Conservation (phyloP, 2,113 vertebrate genomes). For the Oryctolagus cuniculus region DNA sequence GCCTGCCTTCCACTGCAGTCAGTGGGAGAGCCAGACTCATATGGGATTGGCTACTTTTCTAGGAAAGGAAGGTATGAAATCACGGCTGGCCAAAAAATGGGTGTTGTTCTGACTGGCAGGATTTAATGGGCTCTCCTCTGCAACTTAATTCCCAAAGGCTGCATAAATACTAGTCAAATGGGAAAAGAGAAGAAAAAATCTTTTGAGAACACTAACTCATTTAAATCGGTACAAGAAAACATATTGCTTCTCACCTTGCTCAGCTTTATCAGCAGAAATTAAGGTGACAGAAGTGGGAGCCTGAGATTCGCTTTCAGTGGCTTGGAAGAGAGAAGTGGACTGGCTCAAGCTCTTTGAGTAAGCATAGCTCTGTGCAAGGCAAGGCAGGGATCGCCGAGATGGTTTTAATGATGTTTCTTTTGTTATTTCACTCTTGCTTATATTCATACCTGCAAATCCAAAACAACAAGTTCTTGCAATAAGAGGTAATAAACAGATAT, state of each 20-base stretch:
- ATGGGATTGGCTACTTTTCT: neutral
- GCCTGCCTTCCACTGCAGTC: neutral
- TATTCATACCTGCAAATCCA: constrained; percentile 94
- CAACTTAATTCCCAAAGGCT: neutral
- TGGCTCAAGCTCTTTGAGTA: constrained; percentile 95
- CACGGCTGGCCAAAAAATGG: neutral
- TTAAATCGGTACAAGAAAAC: neutral
- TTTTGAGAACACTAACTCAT: neutral
- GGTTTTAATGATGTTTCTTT: constrained; percentile 95
- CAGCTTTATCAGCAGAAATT: constrained; percentile 81
- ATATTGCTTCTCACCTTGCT: constrained; percentile 82
- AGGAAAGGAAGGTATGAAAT: neutral
- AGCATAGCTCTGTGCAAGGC: constrained; percentile 95
- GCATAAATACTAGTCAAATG: neutral
- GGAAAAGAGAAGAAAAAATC: neutral
- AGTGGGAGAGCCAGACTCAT: neutral
- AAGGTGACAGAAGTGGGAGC: constrained; percentile 88
- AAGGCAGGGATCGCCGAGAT: constrained; percentile 96
- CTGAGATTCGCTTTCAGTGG: constrained; percentile 86
- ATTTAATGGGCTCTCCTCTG: neutral
- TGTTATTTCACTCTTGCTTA: constrained; percentile 96
- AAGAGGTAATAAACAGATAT: neutral
- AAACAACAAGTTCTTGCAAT: constrained; percentile 20
- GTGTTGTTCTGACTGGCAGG: neutral
- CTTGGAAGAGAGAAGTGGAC: constrained; percentile 91